Percentiles rank a stretch among this genome's conserved stretches.
These are phyloP conservation scores for Pipistrellus pygmaeus DNA, from an alignment of 2,797 vertebrate genomes.

Conservation along the genomic window DNA sequence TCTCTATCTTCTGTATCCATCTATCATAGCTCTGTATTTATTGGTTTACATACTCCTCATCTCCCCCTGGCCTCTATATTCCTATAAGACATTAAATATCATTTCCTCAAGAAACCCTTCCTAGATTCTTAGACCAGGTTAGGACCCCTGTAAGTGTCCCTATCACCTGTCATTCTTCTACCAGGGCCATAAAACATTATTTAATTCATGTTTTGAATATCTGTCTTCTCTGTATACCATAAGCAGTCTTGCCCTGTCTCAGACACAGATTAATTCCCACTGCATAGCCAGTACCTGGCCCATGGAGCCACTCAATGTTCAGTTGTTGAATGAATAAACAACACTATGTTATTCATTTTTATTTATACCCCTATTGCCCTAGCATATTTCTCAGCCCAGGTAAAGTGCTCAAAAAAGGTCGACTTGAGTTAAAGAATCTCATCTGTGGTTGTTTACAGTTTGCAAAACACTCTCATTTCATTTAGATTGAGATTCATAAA, in stretches of 20 bases:
- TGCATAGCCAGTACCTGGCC: neutral
- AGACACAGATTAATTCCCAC: neutral
- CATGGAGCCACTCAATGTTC: neutral
- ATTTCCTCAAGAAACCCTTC: neutral
- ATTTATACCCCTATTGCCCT: neutral
- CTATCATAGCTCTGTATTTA: neutral
- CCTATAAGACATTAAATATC: slow-evolving; percentile 1
- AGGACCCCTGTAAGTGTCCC: neutral
- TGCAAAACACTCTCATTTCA: neutral
- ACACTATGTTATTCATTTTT: neutral
- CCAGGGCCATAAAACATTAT: neutral
- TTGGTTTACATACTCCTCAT: neutral
- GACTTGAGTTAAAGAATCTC: neutral
- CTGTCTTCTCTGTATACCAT: neutral
- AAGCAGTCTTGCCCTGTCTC: neutral
- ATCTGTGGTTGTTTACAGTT: neutral
- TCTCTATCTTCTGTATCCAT: neutral
- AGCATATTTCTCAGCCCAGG: neutral
- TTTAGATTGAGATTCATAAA: neutral
- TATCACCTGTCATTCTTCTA: neutral
- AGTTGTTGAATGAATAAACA: slow-evolving; percentile 1
- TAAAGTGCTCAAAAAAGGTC: neutral
- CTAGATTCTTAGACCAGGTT: neutral
- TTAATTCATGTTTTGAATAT: neutral
- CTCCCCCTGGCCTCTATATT: neutral